Base-by-base conservation (phyloP, 2,113 vertebrate genomes). In the Thymallus thymallus region DNA sequence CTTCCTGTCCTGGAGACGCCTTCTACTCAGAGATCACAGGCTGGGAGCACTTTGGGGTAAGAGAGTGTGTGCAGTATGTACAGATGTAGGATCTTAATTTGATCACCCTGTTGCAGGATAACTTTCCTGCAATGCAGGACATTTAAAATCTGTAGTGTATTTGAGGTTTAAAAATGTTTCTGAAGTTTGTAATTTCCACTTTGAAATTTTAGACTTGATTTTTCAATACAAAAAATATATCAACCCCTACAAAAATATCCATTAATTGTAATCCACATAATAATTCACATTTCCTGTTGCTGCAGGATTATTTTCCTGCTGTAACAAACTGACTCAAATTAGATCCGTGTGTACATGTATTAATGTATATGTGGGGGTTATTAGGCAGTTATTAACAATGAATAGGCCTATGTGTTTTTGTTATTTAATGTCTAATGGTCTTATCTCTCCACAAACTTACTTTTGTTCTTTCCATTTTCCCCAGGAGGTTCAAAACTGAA, bases 1-100 rank as follows among this genome's bases (percentile, higher is more conserved):
- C 95, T 0, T 1, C 76, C 1, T 98, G 96, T 68, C 96, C 97
- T 0, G 96, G 96, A 9, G 88, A 95, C 0, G 72, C 91, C 0
- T 72, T 98, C 48, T 96, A 92, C 82, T 30, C 13, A 0, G 91
- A 94, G 81, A 94, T 97, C 63, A 32, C 46, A 77, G 85, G 80
- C 41, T 98, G 96, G 95, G 68, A 83, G 0, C 93, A 86, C 79
- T 98, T 94, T 67, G 22, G 82, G 76, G 88, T 89, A 75, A 58
- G 90, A 84, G 71, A 46, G 41, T 64, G 71, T n/a, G 9, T 22
- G 29, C n/a, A 58, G 18, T 71, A 45, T 64, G 66, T 24, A 35
- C 35, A 41, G 35, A 41, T 41, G 35, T 41, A 41, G 35, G 35
- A 41, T 41, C 35, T 41, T 41, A 41, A 41, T 41, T 41, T 12